Percentiles rank a stretch among this genome's conserved stretches.
Conservation (phyloP, 2,113 vertebrate species). For the Pluvialis apricaria region DNA sequence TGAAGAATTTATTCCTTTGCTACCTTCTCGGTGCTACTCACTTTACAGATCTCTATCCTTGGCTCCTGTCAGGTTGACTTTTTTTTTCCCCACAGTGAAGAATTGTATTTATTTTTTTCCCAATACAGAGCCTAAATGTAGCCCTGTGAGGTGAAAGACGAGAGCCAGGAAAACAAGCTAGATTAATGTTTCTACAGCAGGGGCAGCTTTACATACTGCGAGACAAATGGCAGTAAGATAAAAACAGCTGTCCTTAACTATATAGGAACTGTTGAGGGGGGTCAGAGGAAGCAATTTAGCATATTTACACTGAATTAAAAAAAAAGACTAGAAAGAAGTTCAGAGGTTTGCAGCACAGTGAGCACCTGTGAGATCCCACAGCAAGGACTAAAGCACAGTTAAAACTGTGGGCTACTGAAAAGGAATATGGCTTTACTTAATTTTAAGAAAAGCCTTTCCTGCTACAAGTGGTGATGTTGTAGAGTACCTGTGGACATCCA, state of each 20-base stretch:
- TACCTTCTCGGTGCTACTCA: not conserved
- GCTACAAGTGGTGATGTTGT: not conserved
- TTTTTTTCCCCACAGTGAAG: not conserved
- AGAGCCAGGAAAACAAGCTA: not conserved
- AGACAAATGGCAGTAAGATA: not conserved
- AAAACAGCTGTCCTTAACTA: not conserved
- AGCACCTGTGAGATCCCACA: not conserved
- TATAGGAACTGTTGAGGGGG: not conserved
- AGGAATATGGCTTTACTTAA: not conserved
- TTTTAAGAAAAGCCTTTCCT: not conserved
- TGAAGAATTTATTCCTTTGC: not conserved
- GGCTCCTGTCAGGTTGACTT: not conserved
- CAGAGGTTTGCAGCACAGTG: not conserved
- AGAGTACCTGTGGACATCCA: not conserved
- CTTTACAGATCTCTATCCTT: not conserved
- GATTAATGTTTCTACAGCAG: not conserved
- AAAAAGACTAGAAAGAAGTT: not conserved
- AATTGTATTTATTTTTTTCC: not conserved
- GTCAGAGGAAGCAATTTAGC: not conserved
- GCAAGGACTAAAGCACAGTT: not conserved
- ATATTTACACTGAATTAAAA: not conserved
- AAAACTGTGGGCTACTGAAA: not conserved
- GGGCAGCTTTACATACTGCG: not conserved
- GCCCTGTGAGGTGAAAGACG: not conserved
- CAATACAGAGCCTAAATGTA: not conserved